Evolutionary conservation across 2,888 invertebrate species (phyloP), one percentile per base, ranked within the genome.

Genomic region (Reticulitermes lucifugus): DNA sequence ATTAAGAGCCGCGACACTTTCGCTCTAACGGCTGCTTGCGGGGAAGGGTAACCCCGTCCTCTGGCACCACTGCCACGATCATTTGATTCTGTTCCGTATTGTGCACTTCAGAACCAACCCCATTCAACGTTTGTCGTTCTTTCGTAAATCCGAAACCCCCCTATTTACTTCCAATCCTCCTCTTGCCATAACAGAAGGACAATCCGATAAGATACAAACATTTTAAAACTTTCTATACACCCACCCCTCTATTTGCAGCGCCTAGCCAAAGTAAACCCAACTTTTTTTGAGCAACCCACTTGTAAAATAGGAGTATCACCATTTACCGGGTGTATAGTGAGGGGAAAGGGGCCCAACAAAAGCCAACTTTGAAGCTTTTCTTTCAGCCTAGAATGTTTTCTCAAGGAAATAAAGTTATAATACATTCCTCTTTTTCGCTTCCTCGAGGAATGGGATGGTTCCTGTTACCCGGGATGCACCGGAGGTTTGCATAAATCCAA

Each of bases 331-430:
- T 70, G 70, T 65, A 43, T 21, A 51, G 70, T 29, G 71, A 71
- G 70, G 46, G 70, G n/a, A 4, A 18, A 55, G 65, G 60, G 46
- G 18, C 60, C 46, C 79, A 43, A 84, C 84, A 84, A 84, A 84
- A 84, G 84, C 84, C 70, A 65, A 84, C 84, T 84, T 84, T 35
- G 59, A 77, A 55, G 70, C 79, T 43, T 75, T 85, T 85, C 85
- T 83, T 85, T 80, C 83, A 81, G 55, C 65, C 84, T 46, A 51
- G 55, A 80, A 55, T 70, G 71, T 81, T 81, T 84, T 84, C 84
- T 59, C 71, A 46, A 84, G 84, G 84, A 85, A 84, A 85, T 85
- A 85, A 84, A 85, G 84, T 85, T 85, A 85, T 83, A 84, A 85
- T 83, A 85, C 83, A 84, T 83, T 85, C 85, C 35, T 46, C 59